Base-by-base conservation (phyloP, 1,140 invertebrate genomes). In the Meteorus sp. region DNA sequence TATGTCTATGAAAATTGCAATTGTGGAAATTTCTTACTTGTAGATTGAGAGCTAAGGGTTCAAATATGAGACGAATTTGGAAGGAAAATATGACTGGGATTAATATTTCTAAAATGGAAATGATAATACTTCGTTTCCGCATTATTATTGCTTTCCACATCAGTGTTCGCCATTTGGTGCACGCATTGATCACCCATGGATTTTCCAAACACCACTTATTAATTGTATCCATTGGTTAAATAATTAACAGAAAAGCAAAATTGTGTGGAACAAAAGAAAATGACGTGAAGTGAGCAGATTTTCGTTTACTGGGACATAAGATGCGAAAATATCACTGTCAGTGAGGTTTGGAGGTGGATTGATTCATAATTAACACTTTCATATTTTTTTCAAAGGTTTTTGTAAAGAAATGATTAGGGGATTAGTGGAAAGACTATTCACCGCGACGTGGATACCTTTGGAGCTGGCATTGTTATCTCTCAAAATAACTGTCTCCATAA, bases 1-100 rank as follows among this genome's bases (percentile, higher is more conserved):
- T 4, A 29, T 5, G 27, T 5, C 4, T 4, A 5, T 9, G 9
- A 9, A 29, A 9, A 27, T 25, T 48, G 15, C 11, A 8, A 2
- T 11, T 29, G 8, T 33, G 3, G 31, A 33, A 52, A 5, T 33
- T 44, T 19, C 2, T 19, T 52, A 57, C 56, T 22, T 57, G 56
- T 1, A 57, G 29, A 25, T 50, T 13, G 39, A 63, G 50, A 29
- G 59, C 60, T 6, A 37, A 20, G 0, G 67, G 65, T 8, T 67
- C 56, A 19, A 67, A 69, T 11, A 69, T 65, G 4, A 69, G 41
- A 41, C 65, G 67, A 48, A 69, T 69, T 44, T 69, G 65, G 7
- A 67, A 8, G 2, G 56, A 59, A 43, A 65, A 56, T 23, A 65
- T 39, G 20, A 69, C 53, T 0, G 67, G 58, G 27, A 69, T 56